Conservation (phyloP, 2,888 invertebrate genomes). For the Sphinx pinastri region DNA sequence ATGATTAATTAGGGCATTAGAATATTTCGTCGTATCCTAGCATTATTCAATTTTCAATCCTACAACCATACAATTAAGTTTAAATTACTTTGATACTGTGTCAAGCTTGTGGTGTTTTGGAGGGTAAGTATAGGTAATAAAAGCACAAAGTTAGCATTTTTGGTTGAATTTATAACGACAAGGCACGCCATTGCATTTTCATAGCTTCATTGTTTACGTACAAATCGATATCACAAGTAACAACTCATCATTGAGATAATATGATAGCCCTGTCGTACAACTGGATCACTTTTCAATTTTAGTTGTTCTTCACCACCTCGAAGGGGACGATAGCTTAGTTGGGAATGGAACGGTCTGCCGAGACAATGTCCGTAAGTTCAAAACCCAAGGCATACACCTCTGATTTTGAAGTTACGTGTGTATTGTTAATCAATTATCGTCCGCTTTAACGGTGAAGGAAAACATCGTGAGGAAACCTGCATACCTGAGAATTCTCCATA, state of each 20-base stretch:
- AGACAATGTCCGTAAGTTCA: too few species aligned
- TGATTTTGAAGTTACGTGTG: too few species aligned
- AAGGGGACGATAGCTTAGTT: too few species aligned
- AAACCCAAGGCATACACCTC: too few species aligned
- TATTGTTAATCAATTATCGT: too few species aligned
- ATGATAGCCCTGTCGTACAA: too few species aligned
- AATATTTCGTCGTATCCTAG: slow-evolving; percentile 1
- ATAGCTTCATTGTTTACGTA: slow-evolving; percentile 60
- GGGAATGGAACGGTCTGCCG: too few species aligned
- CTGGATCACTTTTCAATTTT: too few species aligned
- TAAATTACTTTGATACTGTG: slow-evolving; percentile 30
- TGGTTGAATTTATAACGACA: slow-evolving; percentile 73
- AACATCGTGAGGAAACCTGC: too few species aligned
- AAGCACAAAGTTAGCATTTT: slow-evolving; percentile 71
- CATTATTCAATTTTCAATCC: background rate
- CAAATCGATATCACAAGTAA: slow-evolving; percentile 50
- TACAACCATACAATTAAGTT: slow-evolving; percentile 8
- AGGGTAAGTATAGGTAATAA: slow-evolving; percentile 46
- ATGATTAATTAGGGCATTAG: slow-evolving; percentile 25
- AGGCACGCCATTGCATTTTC: slow-evolving; percentile 72
- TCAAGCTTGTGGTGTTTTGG: background rate
- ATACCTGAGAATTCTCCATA: too few species aligned
- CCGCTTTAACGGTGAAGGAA: too few species aligned
- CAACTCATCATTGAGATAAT: background rate
- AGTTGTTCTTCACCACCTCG: too few species aligned